Base-by-base conservation (phyloP, 2,113 vertebrate species). In the Hydropotes inermis region DNA sequence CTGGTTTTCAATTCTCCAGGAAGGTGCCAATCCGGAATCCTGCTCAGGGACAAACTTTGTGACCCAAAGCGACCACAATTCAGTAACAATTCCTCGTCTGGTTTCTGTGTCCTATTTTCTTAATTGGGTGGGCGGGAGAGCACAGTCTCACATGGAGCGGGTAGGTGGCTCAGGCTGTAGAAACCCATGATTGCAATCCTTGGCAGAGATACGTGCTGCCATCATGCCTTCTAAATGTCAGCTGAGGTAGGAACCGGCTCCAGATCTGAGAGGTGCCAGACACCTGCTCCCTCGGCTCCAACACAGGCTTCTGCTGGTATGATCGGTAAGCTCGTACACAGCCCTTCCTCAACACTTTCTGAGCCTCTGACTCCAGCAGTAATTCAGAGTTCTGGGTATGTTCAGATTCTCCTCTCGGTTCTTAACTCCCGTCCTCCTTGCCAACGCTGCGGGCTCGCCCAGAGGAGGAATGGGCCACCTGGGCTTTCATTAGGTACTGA, bases 211-310 rank as follows among this genome's bases (percentile, higher is more conserved):
- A 33, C 19, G 1, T 57, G 1, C 95, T 98, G 97, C 98, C 97
- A 97, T 98, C 98, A 98, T 98, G 98, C 98, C 96, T 98, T 98
- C 98, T 98, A 98, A 99, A 99, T 99, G 99, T 99, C 99, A 99
- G 93, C 92, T 50, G 98, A 98, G 96, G 95, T 95, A 98, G 98
- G 98, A 98, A 98, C 96, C 23, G 33, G 96, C 97, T 98, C 98
- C 98, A 98, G 94, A 97, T 97, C 95, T 81, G 78, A 7, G 97
- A 98, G 97, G 98, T 61, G 98, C 98, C 98, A 99, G 98, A 98
- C 98, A 99, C 99, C 99, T 99, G 98, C 98, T 99, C 98, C 98
- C 98, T 89, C 96, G 67, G 96, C 95, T 98, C 97, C 96, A 97
- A 98, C 97, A 96, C 89, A 95, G 92, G 98, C 97, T 98, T 98